Evolutionary conservation across 1,140 invertebrate species (phyloP).

Genomic region (Zaprionus nigranus): DNA sequence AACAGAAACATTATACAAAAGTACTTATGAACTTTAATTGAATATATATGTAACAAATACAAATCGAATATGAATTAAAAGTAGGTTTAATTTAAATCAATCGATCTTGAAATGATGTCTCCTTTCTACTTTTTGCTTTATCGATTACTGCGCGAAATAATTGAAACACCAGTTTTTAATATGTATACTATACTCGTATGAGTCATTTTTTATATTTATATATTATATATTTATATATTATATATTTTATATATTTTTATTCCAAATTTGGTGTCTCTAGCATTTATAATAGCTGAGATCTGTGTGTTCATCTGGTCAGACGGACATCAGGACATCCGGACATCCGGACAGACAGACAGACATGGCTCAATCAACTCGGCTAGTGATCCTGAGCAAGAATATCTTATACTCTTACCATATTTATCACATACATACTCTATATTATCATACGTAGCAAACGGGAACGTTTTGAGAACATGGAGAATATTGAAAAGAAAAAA

Average conservation of each 20-base stretch:
- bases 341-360: no score
- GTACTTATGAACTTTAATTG: not conserved
- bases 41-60: not conserved
- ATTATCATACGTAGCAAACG: constrained; percentile 87
- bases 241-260: no score
- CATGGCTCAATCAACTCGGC: no score
- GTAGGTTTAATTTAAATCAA: not conserved
- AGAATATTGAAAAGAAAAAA: constrained; percentile 85
- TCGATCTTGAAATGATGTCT: no score
- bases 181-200: constrained; percentile 49
- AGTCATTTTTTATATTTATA: constrained; percentile 59
- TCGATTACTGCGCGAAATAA: not conserved
- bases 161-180: constrained; percentile 29
- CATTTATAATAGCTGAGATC: no score
- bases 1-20: not conserved
- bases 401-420: not conserved
- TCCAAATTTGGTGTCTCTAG: no score
- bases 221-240: no score
- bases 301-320: no score
- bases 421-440: not conserved
- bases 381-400: no score
- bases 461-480: constrained; percentile 93
- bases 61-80: not conserved
- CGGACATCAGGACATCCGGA: no score
- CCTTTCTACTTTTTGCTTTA: not conserved